A percentile compares a stretch with the other conserved stretches of the same genome.
phyloP scores from a whole-genome alignment of 2,797 vertebrate species.

The Acipenser transmontanus region DNA sequence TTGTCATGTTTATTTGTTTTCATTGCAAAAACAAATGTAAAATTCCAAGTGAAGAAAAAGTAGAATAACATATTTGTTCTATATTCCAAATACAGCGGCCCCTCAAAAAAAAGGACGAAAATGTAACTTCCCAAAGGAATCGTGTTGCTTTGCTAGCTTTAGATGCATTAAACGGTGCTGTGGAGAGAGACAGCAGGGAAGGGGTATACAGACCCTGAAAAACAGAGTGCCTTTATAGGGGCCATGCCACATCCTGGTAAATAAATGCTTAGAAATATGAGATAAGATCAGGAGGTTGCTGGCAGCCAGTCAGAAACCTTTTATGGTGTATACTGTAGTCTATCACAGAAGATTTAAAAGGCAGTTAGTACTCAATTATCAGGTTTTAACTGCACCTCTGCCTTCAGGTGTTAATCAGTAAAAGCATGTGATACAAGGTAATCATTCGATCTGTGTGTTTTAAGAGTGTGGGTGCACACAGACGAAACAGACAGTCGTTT shows the following conservation, averaged over 20 bases:
- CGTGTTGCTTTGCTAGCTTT: too few species aligned
- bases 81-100: too few species aligned
- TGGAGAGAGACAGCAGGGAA: slow-evolving; percentile 17
- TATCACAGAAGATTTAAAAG: slow-evolving; percentile 2
- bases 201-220: slow-evolving; percentile 20
- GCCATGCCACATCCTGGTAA: slow-evolving; percentile 30
- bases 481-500: too few species aligned
- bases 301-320: not conserved
- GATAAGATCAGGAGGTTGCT: slow-evolving; percentile 7
- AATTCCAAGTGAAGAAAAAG: too few species aligned
- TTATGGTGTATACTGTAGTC: not conserved
- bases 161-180: not conserved
- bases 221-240: slow-evolving; percentile 26
- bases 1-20: too few species aligned
- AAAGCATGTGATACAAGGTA: not conserved
- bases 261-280: slow-evolving; percentile 23
- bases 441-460: too few species aligned
- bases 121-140: too few species aligned
- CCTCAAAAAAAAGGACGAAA: too few species aligned
- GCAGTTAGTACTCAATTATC: slow-evolving; percentile 2
- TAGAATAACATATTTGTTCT: too few species aligned
- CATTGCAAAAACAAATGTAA: too few species aligned
- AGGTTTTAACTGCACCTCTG: not conserved
- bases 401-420: not conserved
- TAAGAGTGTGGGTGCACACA: too few species aligned